phyloP scores from a whole-genome alignment of 2,888 invertebrate genomes.

The Lepidocyrtinus sp. region DNA sequence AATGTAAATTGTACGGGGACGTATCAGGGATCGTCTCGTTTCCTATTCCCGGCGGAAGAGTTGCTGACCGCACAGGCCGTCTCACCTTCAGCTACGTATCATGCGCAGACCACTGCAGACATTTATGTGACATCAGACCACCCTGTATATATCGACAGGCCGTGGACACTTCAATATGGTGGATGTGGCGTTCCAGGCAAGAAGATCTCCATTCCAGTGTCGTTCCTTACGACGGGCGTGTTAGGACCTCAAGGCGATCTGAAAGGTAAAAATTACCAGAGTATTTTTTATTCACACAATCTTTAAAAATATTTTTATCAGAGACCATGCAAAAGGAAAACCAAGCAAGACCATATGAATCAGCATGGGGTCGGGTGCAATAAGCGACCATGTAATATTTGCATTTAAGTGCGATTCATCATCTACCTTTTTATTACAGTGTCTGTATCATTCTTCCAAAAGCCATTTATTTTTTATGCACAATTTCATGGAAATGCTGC shows the following conservation, averaged over 20 bases:
- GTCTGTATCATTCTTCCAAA: too few species aligned
- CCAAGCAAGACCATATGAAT: too few species aligned
- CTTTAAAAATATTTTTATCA: too few species aligned
- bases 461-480: too few species aligned
- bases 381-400: too few species aligned
- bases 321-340: too few species aligned
- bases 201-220: conserved; percentile 67
- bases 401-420: too few species aligned
- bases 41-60: background rate
- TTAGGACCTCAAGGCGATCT: conserved; percentile 36
- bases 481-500: too few species aligned
- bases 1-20: conserved; percentile 68
- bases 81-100: conserved; percentile 66
- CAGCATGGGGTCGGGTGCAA: too few species aligned
- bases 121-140: conserved; percentile 68
- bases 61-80: conserved; percentile 61
- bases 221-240: conserved; percentile 59
- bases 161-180: conserved; percentile 70
- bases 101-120: conserved; percentile 64
- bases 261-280: too few species aligned
- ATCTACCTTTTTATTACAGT: too few species aligned
- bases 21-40: conserved; percentile 10
- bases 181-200: conserved; percentile 70
- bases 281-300: too few species aligned
- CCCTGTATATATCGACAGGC: conserved; percentile 69